These are phyloP conservation scores for Nipponia nippon DNA, from an alignment of 2,113 vertebrate species.

Conservation along the genomic window DNA sequence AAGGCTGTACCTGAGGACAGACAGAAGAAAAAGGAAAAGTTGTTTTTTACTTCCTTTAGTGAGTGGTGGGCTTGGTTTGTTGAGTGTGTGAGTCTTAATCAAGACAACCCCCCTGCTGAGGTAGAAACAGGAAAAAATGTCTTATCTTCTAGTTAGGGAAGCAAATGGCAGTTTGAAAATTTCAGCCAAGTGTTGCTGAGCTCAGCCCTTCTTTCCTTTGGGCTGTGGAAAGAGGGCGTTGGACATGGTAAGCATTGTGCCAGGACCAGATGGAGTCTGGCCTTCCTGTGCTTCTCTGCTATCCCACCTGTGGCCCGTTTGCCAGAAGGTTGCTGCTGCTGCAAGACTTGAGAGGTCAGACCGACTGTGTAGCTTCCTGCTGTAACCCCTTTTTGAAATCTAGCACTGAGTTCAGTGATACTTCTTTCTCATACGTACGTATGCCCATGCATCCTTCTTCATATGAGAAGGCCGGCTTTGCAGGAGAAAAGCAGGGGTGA, in stretches of 20 bases:
- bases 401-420: neutral
- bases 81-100: neutral
- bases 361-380: neutral
- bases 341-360: neutral
- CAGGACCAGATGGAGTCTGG: neutral
- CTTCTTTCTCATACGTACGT: neutral
- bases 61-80: neutral
- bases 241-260: accelerated
- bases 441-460: accelerated
- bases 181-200: neutral
- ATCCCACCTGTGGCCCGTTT: accelerated
- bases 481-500: neutral
- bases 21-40: neutral
- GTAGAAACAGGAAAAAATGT: neutral
- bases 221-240: neutral
- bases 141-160: neutral
- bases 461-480: neutral
- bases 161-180: neutral
- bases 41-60: neutral
- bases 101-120: neutral
- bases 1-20: neutral
- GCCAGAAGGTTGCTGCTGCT: neutral
- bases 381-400: neutral
- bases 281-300: neutral
- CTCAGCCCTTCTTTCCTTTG: neutral